phyloP scores from a whole-genome alignment of 2,113 vertebrate species.

The Shinisaurus crocodilurus region DNA sequence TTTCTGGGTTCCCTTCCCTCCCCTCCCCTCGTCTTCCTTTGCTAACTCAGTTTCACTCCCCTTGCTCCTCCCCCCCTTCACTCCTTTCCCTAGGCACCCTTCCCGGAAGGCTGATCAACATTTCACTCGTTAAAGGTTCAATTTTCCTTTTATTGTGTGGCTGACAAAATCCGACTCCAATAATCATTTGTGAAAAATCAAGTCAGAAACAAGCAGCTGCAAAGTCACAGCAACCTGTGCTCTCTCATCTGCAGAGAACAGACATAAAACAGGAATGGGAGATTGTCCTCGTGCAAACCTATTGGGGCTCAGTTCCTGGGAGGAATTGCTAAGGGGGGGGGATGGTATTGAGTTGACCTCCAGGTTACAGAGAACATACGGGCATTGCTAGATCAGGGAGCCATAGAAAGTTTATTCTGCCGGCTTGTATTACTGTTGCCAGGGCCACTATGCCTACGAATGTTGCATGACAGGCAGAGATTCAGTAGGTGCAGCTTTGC shows the following conservation, averaged over 20 bases:
- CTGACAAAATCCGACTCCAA: constrained; percentile 66
- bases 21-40: background rate
- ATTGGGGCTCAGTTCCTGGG: constrained; percentile 15
- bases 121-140: constrained; percentile 67
- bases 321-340: background rate
- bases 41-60: background rate
- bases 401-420: background rate
- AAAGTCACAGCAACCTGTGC: constrained; percentile 43
- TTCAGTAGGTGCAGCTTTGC: background rate
- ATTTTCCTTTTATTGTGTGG: constrained; percentile 72
- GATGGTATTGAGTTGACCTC: constrained; percentile 7
- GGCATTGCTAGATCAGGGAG: background rate
- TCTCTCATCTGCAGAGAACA: background rate
- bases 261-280: constrained; percentile 4
- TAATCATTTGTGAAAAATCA: constrained; percentile 80
- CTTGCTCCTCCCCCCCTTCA: background rate
- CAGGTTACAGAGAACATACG: background rate
- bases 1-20: background rate
- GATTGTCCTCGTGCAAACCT: background rate
- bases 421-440: background rate
- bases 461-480: background rate
- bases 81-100: background rate
- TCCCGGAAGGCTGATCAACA: constrained; percentile 51
- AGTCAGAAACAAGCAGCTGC: constrained; percentile 68
- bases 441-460: background rate